phyloP scores from a whole-genome alignment of 2,797 vertebrate genomes.

The Perodicticus potto region DNA sequence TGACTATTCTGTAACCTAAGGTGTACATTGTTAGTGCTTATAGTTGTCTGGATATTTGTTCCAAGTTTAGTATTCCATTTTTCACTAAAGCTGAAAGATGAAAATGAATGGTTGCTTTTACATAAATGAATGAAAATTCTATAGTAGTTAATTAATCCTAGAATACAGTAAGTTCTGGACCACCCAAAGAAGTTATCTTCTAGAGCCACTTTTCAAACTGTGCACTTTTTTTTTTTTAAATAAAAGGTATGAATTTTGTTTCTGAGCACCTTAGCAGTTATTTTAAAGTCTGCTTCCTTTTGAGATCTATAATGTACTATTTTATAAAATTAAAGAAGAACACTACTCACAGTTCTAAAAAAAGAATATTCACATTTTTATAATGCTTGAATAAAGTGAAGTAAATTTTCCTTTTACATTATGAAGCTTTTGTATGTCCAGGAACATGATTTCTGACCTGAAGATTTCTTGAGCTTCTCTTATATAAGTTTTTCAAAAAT shows the following conservation, averaged over 20 bases:
- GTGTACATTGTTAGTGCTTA: background rate
- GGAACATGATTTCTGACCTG: conserved; percentile 30
- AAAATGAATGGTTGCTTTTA: conserved; percentile 32
- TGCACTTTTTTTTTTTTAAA: background rate
- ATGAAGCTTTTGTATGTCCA: background rate
- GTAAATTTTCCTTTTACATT: conserved; percentile 5
- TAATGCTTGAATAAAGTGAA: conserved; percentile 12
- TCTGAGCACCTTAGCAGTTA: conserved; percentile 26
- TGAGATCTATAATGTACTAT: conserved; percentile 30
- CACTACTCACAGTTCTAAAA: background rate
- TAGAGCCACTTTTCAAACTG: background rate
- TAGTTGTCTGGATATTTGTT: conserved; percentile 1
- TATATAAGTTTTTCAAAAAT: conserved; percentile 2
- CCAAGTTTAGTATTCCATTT: conserved; percentile 36
- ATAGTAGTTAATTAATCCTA: conserved; percentile 41
- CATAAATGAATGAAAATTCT: conserved; percentile 35
- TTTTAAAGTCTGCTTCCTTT: conserved; percentile 49
- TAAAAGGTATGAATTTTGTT: conserved; percentile 31
- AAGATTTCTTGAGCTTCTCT: conserved; percentile 17
- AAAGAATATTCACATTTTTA: conserved; percentile 19
- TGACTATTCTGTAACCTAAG: conserved; percentile 25
- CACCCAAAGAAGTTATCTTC: background rate
- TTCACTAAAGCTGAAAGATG: conserved; percentile 34
- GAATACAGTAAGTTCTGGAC: background rate
- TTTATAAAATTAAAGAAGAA: background rate